Base-by-base conservation (phyloP, 2,113 vertebrate genomes). In the Heterocephalus glaber region DNA sequence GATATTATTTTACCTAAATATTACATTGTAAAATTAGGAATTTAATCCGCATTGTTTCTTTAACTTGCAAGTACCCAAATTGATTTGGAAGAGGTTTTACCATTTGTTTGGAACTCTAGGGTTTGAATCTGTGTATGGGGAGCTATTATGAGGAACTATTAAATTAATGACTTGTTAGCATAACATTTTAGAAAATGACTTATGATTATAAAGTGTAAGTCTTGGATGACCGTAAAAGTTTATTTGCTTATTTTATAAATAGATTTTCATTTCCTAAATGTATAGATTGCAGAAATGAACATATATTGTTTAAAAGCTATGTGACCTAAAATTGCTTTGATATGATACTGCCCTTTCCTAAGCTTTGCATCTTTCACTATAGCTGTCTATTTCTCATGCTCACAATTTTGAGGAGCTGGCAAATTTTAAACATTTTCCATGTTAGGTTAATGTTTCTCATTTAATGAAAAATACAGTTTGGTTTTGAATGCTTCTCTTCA, bases 1-100 rank as follows among this genome's bases (percentile, higher is more conserved):
- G n/a, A 76, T 97, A 96, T 94, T 92, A 96, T 60, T 98, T 97
- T 97, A 97, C 58, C 80, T 97, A 96, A 98, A 95, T 97, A 97
- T 95, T 97, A 89, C 49, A 58, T 12, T 94, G 63, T 95, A 28
- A 92, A 84, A 98, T 97, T 95, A 97, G 76, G 68, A 89, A 66
- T 94, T 98, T 95, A 97, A 96, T 91, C 97, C 60, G 95, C 82
- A 98, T 97, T 97, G 61, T 96, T 98, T 97, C 89, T 98, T 65
- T 96, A 63, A 94, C 60, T 95, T 79, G 35, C 54, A 97, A 97
- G 92, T 76, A 68, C 12, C 94, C 24, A 70, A 76, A 89, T 60
- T 68, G 30, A 49, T 96, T 89, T 66, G 41, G 35, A 81, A 44
- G 16, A 86, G 9, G 41, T 95, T 97, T 97, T 66, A 96, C 52